Conservation (phyloP, 2,113 vertebrate genomes). For the Istiophorus platypterus region DNA sequence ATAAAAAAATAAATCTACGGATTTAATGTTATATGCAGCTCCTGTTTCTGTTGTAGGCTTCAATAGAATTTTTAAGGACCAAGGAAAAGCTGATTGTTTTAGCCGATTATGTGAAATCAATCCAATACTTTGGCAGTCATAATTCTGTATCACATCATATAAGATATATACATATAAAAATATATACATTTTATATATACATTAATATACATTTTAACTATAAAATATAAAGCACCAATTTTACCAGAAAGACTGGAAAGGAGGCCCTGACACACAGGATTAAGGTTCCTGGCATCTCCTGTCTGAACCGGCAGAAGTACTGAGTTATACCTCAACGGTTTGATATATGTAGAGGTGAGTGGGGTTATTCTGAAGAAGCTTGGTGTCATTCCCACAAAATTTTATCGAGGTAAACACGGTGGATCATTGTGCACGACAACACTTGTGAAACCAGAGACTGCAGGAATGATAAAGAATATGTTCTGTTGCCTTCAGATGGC, state of each 20-base stretch:
- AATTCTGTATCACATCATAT: neutral
- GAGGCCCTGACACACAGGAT: neutral
- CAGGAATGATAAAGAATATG: neutral
- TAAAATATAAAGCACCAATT: neutral
- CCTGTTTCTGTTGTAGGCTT: neutral
- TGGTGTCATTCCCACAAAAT: neutral
- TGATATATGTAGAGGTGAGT: neutral
- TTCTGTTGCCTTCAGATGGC: constrained; percentile 5
- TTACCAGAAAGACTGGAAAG: constrained; percentile 21
- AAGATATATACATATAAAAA: no score
- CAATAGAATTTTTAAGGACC: neutral
- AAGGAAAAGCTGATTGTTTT: neutral
- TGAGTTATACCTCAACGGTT: constrained; percentile 4
- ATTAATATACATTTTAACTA: constrained; percentile 14
- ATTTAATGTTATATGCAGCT: neutral
- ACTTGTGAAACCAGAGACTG: constrained; percentile 10
- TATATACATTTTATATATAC: no score
- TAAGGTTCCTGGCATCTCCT: neutral
- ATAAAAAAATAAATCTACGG: neutral
- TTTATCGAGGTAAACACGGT: constrained; percentile 1
- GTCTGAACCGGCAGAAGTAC: constrained; percentile 20
- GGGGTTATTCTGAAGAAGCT: neutral
- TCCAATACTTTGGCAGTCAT: neutral
- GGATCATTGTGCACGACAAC: constrained; percentile 24
- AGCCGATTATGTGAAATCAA: neutral